Percentiles rank a stretch among this genome's conserved stretches.
Evolutionary conservation across 2,113 vertebrate species (phyloP).

Genomic region (Mellivora capensis): DNA sequence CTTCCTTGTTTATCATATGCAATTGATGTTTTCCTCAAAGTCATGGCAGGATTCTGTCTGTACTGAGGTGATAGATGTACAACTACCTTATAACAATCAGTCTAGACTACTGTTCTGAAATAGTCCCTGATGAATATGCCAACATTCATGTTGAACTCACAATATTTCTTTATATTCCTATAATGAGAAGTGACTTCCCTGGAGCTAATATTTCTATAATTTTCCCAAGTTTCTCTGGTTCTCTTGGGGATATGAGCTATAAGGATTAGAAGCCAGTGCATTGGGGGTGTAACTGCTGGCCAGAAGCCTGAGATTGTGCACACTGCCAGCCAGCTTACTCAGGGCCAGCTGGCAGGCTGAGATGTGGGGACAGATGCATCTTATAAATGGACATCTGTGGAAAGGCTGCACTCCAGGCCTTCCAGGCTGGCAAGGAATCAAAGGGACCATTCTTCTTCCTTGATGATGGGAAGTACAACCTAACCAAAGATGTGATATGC

Average conservation of each 20-base stretch:
- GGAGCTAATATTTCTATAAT: background rate
- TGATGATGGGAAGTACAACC: background rate
- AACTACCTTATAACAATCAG: background rate
- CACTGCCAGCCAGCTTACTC: background rate
- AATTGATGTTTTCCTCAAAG: background rate
- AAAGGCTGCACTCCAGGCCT: slow-evolving; percentile 12
- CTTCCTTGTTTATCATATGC: background rate
- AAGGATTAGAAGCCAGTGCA: background rate
- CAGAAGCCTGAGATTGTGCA: slow-evolving; percentile 13
- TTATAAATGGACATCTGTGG: slow-evolving; percentile 70
- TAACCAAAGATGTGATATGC: slow-evolving; percentile 3
- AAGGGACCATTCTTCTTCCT: slow-evolving; percentile 30
- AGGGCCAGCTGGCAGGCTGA: slow-evolving; percentile 62
- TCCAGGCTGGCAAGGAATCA: background rate
- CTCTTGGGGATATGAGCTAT: background rate
- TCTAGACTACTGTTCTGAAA: background rate
- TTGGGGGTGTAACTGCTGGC: background rate
- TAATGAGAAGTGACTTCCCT: background rate
- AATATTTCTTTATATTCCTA: slow-evolving; percentile 1
- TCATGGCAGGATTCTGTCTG: background rate
- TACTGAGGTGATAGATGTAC: background rate
- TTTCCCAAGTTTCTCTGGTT: background rate
- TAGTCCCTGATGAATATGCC: background rate
- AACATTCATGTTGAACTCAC: background rate
- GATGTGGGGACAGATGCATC: slow-evolving; percentile 61